A percentile compares a stretch with the other conserved stretches of the same genome.
phyloP scores from a whole-genome alignment of 2,113 vertebrate genomes.

The Actenoides lindsayi region DNA sequence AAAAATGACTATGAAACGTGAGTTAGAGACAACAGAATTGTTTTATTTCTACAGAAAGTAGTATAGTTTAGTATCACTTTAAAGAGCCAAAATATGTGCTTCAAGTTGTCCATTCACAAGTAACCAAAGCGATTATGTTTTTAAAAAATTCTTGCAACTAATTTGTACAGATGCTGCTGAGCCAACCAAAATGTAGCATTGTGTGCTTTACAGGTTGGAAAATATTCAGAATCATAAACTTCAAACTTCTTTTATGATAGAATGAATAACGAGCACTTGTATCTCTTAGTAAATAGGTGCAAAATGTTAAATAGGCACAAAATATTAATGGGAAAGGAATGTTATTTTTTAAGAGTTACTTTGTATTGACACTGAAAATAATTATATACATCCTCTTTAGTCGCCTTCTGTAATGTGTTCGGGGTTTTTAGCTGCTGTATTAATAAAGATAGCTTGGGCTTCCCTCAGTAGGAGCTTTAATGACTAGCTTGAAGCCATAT shows the following conservation, averaged over 20 bases:
- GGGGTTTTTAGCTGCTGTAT: neutral
- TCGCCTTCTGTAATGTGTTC: neutral
- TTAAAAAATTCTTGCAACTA: neutral
- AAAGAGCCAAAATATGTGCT: neutral
- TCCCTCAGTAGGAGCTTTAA: neutral
- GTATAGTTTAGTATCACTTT: neutral
- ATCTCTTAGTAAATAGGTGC: neutral
- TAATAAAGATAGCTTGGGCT: neutral
- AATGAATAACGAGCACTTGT: neutral
- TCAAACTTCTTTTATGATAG: neutral
- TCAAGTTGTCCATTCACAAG: neutral
- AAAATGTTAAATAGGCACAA: neutral
- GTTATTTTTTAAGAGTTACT: neutral
- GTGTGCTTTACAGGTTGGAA: neutral
- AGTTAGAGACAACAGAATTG: neutral
- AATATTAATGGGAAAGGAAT: neutral
- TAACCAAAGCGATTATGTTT: neutral
- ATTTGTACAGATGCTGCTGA: neutral
- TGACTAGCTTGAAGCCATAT: constrained; percentile 39
- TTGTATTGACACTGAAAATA: neutral
- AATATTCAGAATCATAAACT: neutral
- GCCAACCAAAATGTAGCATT: neutral
- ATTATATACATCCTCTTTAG: neutral
- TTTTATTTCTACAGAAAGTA: neutral
- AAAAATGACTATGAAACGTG: neutral